These are phyloP conservation scores for Lycophotia porphyrea DNA, from an alignment of 2,888 invertebrate genomes.

Conservation along the genomic window DNA sequence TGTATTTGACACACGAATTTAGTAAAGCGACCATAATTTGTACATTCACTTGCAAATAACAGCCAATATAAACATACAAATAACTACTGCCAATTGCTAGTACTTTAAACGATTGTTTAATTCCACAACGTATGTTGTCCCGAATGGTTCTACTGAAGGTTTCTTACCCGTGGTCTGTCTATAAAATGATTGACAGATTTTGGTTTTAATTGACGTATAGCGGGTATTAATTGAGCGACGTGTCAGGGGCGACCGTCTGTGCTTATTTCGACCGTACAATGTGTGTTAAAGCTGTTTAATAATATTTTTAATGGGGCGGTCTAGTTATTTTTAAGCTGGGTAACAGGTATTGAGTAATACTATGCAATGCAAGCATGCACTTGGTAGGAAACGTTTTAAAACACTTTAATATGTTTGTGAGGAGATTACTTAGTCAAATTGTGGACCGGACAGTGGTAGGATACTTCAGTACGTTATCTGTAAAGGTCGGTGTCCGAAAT, in stretches of 20 bases:
- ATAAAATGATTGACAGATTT: conserved; percentile 84
- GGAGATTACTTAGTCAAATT: not conserved
- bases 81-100: not conserved
- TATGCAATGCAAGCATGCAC: not conserved
- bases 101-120: not conserved
- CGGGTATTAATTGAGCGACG: conserved; percentile 80
- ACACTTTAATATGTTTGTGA: not conserved
- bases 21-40: not conserved
- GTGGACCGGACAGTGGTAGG: not conserved
- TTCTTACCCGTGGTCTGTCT: conserved; percentile 16
- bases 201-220: conserved; percentile 83
- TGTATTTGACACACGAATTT: not conserved
- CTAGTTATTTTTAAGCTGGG: conserved; percentile 28
- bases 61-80: no score
- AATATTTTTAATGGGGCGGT: conserved; percentile 34
- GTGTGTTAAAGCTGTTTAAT: conserved; percentile 50
- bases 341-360: conserved; percentile 21
- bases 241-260: conserved; percentile 60
- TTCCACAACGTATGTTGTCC: accelerated
- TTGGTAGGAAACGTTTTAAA: not conserved
- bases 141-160: conserved; percentile 12
- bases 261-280: conserved; percentile 40
- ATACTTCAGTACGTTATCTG: not conserved
- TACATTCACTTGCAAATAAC: not conserved
- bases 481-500: not conserved